Conservation (phyloP, 35 echinoderm and acorn worm species). For the Lytechinus pictus region DNA sequence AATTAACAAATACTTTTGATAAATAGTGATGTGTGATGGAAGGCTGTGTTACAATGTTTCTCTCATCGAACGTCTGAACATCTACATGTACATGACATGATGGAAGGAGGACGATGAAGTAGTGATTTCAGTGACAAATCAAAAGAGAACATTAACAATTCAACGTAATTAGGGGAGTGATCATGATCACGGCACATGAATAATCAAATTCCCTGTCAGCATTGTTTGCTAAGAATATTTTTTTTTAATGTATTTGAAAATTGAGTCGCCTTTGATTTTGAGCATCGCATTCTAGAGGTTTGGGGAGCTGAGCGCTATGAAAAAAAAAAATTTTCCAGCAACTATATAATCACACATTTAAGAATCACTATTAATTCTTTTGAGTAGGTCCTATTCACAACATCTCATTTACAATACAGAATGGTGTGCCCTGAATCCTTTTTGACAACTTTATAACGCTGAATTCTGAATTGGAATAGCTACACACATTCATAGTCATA, state of each 20-base stretch:
- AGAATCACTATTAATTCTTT: too few species aligned
- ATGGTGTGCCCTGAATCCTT: too few species aligned
- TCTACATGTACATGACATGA: background rate
- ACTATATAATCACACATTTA: too few species aligned
- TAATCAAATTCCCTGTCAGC: background rate
- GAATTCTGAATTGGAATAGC: background rate
- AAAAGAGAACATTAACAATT: background rate
- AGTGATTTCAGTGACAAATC: background rate
- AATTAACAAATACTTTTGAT: too few species aligned
- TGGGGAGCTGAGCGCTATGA: too few species aligned
- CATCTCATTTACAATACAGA: too few species aligned
- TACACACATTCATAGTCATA: background rate
- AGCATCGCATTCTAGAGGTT: too few species aligned
- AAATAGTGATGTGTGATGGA: background rate
- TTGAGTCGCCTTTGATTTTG: too few species aligned
- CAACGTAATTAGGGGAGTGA: background rate
- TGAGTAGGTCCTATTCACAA: too few species aligned
- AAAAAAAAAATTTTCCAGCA: too few species aligned
- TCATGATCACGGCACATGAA: background rate
- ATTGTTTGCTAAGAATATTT: background rate
- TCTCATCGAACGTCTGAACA: background rate
- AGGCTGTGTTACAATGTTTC: background rate
- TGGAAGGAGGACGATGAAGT: background rate
- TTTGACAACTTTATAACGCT: too few species aligned
- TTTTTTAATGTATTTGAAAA: too few species aligned